Conservation (phyloP, 2,113 vertebrate species). For the Cacatua alba region DNA sequence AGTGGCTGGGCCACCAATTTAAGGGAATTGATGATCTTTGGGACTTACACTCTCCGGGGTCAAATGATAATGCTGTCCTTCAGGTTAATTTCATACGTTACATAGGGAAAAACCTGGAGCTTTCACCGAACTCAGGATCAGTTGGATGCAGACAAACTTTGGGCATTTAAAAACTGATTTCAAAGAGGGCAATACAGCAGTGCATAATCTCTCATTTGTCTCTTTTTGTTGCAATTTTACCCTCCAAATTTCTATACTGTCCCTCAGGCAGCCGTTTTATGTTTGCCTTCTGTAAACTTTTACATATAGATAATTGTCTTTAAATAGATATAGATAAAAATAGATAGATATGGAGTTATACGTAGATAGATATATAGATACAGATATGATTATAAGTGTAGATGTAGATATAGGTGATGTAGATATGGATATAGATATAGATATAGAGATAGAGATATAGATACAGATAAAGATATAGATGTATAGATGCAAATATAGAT, state of each 20-base stretch:
- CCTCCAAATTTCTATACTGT: not conserved
- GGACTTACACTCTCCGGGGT: conserved; percentile 20
- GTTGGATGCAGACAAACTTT: not conserved
- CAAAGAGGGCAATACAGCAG: not conserved
- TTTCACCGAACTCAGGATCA: not conserved
- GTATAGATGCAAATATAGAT: not conserved
- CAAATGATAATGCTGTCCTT: conserved; percentile 53
- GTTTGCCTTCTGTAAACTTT: not conserved
- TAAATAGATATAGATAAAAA: not conserved
- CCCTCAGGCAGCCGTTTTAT: not conserved
- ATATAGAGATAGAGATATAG: not conserved
- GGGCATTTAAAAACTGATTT: not conserved
- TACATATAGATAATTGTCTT: not conserved
- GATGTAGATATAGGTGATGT: not conserved
- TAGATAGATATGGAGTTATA: not conserved
- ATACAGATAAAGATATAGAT: not conserved
- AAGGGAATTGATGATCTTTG: conserved; percentile 47
- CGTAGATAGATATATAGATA: not conserved
- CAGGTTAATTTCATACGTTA: conserved; percentile 11
- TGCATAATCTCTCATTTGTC: not conserved
- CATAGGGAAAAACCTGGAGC: not conserved
- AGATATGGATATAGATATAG: not conserved
- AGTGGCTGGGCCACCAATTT: conserved; percentile 7
- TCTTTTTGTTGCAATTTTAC: not conserved
- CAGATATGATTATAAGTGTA: too few relatives aligned